Base-by-base conservation (phyloP, 2,888 invertebrate genomes). In the Schizotus pectinicornis region DNA sequence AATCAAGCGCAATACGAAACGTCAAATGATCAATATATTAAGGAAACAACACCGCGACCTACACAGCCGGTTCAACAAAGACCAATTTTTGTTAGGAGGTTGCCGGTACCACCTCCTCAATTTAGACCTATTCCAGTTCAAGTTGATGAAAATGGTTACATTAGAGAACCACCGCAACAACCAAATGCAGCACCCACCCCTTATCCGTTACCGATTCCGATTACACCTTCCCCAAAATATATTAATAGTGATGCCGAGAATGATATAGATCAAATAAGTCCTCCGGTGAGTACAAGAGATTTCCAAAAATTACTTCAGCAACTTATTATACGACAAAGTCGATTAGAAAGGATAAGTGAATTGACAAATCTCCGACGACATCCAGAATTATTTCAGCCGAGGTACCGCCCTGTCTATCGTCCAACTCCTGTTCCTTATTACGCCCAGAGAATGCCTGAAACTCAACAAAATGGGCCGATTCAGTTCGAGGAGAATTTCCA, bases 241-340 rank as follows among this genome's bases (percentile, higher is more conserved):
- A 43, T 49, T 6, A 59, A 67, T 8, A 61, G 67, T 14, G 67
- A 70, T 11, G 59, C 65, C 1, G 68, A 79, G 6, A 82, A 83
- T 14, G 84, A 84, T 59, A 81, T 84, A 76, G 84, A 85, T 56
- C 81, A 84, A 1, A 88, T 88, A 39, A 83, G 86, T 43, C 85
- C 89, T 7, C 90, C 90, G 6, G 85, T 90, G 1, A 89, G 89
- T 70, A 86, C 88, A 1, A 83, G 85, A 68, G 90, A 90, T 72
- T 85, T 90, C 59, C 88, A 88, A 70, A 81, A 86, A 43, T 77
- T 90, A 36, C 79, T 90, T 5, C 86, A 88, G 61, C 84, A 87
- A 73, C 78, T 90, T 53, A 83, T 90, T 34, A 73, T 85, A 31
- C 80, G 89, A 46, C 89, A 90, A 76, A 85, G 82, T 65, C 80